Evolutionary conservation across 1,140 invertebrate species (phyloP), one percentile per base, ranked within the genome.

Genomic region (Nasonia vitripennis): DNA sequence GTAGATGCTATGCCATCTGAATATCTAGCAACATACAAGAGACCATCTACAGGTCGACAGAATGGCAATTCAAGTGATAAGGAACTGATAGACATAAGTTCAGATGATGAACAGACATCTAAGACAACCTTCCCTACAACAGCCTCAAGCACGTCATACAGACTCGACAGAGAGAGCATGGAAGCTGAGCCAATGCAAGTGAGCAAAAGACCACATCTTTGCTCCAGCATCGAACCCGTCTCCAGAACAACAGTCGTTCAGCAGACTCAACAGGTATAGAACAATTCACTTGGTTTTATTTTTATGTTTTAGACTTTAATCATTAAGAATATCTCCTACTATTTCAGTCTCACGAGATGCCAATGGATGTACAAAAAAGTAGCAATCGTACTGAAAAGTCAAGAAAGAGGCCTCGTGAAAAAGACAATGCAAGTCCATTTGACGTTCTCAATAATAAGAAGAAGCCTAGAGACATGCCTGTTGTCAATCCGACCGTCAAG

Each of bases 1-100:
- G 88, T 87, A 77, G 88, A 89, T 83, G 37, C 89, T 20, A 34
- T 87, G 17, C 86, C 87, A 2, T 85, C 86, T 45, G 87, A 89
- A 11, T 84, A 92, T 34, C 78, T 92, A 7, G 92, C 90, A 84
- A 90, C 91, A 88, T 93, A 91, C 74, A 92, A 92, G 62, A 91
- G 91, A 45, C 78, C 68, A 11, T n/a, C 3, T 6, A 17, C 34
- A 62, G 67, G 51, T 11, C 90, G 88, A 70, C 89, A 89, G 67
- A 93, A 93, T 88, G 92, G 92, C 12, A 93, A 93, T 87, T 91
- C 92, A 0, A 93, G 91, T 77, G 92, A 93, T 78, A 93, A 93
- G 87, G 93, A 94, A 81, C 86, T 94, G 14, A 94, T 94, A 78
- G 93, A 94, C 41, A 94, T 94, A 48, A 94, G 93, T 68, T 94